Evolutionary conservation across 2,797 vertebrate species (phyloP).

Genomic region (Tiaroga cobitis): DNA sequence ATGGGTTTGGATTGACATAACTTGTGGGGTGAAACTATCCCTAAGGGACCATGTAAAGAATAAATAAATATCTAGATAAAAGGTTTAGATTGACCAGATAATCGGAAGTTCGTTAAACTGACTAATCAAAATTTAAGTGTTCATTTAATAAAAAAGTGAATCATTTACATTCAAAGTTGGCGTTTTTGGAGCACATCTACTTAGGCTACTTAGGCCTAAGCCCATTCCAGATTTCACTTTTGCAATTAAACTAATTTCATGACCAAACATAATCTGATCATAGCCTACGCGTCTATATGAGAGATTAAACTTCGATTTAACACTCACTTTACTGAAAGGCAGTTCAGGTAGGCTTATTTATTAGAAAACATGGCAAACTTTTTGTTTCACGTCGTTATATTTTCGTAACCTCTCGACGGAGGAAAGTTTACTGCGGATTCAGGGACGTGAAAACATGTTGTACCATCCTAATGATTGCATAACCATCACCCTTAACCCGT

Average conservation of each 20-base stretch:
- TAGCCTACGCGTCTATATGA: background rate
- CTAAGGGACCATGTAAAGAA: background rate
- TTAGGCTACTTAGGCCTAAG: background rate
- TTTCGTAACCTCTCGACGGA: slow-evolving; percentile 29
- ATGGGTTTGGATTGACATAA: background rate
- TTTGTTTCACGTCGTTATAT: background rate
- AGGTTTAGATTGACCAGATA: background rate
- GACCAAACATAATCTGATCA: background rate
- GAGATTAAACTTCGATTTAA: background rate
- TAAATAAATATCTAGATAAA: background rate
- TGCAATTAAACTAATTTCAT: background rate
- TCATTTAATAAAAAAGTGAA: background rate
- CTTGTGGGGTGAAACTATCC: no score
- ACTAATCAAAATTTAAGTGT: background rate
- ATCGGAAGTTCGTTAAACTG: background rate
- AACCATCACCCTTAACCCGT: slow-evolving; percentile 72
- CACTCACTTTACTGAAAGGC: background rate
- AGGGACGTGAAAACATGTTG: slow-evolving; percentile 34
- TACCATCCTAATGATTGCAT: slow-evolving; percentile 61
- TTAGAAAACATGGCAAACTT: background rate
- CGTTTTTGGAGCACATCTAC: background rate
- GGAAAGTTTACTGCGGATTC: slow-evolving; percentile 6
- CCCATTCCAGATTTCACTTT: background rate
- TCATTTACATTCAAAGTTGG: background rate
- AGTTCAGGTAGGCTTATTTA: background rate